Percentiles rank a stretch among this genome's conserved stretches.
phyloP scores from a whole-genome alignment of 2,888 invertebrate genomes.

The Eilema depressum region DNA sequence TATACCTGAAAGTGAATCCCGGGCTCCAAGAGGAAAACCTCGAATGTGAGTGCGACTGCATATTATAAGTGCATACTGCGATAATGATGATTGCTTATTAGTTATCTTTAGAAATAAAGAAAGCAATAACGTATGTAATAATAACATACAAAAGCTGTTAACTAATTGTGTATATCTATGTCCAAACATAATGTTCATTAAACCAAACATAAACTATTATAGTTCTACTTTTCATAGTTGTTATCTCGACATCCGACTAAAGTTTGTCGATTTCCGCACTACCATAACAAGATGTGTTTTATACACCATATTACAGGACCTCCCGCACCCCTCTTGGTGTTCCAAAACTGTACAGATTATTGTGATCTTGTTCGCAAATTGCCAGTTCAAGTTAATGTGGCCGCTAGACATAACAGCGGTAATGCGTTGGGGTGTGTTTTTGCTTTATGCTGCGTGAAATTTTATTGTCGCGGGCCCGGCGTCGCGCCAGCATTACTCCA shows the following conservation, averaged over 20 bases:
- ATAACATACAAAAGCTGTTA: neutral
- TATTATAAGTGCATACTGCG: too few relatives aligned
- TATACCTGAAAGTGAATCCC: too few relatives aligned
- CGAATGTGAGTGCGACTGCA: too few relatives aligned
- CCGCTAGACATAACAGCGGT: conserved; percentile 72
- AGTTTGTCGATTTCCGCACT: conserved; percentile 78
- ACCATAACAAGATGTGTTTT: conserved; percentile 80
- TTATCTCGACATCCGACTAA: conserved; percentile 74
- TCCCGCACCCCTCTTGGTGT: conserved; percentile 31
- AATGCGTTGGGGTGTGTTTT: conserved; percentile 85
- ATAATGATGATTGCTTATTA: too few relatives aligned
- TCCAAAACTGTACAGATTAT: conserved; percentile 24
- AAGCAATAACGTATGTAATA: too few relatives aligned
- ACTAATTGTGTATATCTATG: conserved; percentile 1
- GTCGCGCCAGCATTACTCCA: conserved; percentile 50
- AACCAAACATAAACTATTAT: conserved; percentile 60
- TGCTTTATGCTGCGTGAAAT: conserved; percentile 87
- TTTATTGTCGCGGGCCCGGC: conserved; percentile 77
- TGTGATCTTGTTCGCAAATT: conserved; percentile 39
- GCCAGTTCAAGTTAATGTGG: conserved; percentile 66
- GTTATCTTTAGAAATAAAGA: too few relatives aligned
- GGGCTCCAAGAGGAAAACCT: too few relatives aligned
- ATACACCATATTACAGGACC: conserved; percentile 63
- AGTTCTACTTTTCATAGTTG: conserved; percentile 78
- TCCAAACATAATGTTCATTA: conserved; percentile 43